Conservation (phyloP, 2,113 vertebrate species). For the Platysteira castanea region DNA sequence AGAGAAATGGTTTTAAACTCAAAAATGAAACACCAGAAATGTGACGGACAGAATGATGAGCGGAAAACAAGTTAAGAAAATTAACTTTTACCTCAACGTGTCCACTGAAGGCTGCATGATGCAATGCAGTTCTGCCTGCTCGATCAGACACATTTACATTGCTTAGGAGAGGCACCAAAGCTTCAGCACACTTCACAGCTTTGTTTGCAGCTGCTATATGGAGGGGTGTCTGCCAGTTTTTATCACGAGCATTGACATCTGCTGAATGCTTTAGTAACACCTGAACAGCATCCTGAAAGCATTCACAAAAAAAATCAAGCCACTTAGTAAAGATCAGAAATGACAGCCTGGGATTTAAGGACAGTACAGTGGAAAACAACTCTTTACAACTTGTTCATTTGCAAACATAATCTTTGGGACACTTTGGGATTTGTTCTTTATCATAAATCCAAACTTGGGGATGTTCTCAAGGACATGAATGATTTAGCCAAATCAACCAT, state of each 20-base stretch:
- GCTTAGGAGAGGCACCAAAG: conserved; percentile 92
- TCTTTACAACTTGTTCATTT: not conserved
- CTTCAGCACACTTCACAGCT: conserved; percentile 95
- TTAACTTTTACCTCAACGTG: conserved; percentile 85
- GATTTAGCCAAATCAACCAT: not conserved
- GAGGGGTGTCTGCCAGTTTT: conserved; percentile 98
- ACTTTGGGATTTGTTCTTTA: not conserved
- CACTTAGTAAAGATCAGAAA: not conserved
- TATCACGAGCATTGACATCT: conserved; percentile 96
- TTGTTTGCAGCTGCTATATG: conserved; percentile 97
- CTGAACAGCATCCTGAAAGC: conserved; percentile 91
- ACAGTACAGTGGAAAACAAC: not conserved
- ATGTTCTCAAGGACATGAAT: not conserved
- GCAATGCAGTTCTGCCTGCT: conserved; percentile 92
- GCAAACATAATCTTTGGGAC: not conserved
- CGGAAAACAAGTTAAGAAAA: not conserved
- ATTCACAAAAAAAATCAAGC: not conserved
- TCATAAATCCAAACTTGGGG: not conserved
- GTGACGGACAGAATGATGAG: fast-evolving
- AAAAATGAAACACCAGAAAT: not conserved
- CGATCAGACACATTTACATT: conserved; percentile 96
- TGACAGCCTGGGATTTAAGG: not conserved
- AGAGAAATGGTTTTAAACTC: not conserved
- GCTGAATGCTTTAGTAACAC: conserved; percentile 96
- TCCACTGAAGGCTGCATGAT: conserved; percentile 97